Percentiles rank a stretch among this genome's conserved stretches.
These are phyloP conservation scores for Papilio polyxenes DNA, from an alignment of 1,140 invertebrate genomes.

Conservation along the genomic window DNA sequence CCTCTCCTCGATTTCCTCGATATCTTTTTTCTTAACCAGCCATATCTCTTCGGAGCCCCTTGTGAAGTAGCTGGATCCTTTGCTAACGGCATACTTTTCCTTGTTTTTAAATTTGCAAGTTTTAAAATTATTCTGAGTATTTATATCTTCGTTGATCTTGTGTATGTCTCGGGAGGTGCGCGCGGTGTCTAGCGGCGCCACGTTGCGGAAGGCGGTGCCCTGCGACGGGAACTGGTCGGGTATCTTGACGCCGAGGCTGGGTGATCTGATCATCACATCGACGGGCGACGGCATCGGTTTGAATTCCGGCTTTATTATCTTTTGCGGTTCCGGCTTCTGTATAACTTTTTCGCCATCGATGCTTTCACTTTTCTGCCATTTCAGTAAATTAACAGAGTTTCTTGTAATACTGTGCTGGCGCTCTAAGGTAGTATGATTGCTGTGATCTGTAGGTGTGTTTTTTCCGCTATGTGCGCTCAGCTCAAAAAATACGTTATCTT, in stretches of 20 bases:
- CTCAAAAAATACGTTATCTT: constrained; percentile 64
- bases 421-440: constrained; percentile 47
- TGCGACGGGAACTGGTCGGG: constrained; percentile 73
- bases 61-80: constrained; percentile 73
- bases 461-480: constrained; percentile 50
- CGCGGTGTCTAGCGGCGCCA: constrained; percentile 62
- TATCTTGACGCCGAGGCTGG: constrained; percentile 67
- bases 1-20: constrained; percentile 74
- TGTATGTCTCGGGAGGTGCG: constrained; percentile 48
- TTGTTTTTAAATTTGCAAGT: constrained; percentile 72
- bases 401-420: constrained; percentile 59
- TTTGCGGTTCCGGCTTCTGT: constrained; percentile 68
- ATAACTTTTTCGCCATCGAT: constrained; percentile 55
- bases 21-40: constrained; percentile 78
- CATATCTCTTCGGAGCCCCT: constrained; percentile 75
- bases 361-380: constrained; percentile 64
- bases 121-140: constrained; percentile 69
- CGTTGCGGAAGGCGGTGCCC: constrained; percentile 74
- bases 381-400: constrained; percentile 50
- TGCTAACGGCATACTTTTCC: constrained; percentile 71
- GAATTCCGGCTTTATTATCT: constrained; percentile 76
- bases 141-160: constrained; percentile 65
- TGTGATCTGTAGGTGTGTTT: constrained; percentile 39
- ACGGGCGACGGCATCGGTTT: constrained; percentile 66
- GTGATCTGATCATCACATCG: constrained; percentile 71